Base-by-base conservation (phyloP, 2,888 invertebrate genomes). In the Dilophus febrilis region DNA sequence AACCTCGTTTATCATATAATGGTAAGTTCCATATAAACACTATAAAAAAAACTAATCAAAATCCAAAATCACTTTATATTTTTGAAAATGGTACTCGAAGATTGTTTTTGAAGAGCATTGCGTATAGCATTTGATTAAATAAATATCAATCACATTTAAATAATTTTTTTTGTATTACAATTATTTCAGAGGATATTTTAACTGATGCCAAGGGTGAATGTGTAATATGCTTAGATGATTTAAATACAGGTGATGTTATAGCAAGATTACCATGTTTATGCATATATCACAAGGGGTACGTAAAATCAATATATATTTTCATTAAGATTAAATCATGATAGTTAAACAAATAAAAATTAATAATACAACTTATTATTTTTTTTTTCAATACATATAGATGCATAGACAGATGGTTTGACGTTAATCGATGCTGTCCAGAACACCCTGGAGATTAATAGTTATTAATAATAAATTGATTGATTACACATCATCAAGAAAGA, bases 361-460 rank as follows among this genome's bases (percentile, higher is more conserved):
- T n/a, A n/a, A n/a, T n/a, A n/a, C n/a, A n/a, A n/a, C n/a, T n/a
- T n/a, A 22, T 22, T 22, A 6, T 22, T 22, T 22, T 8, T 8
- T 22, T 8, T 74, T 80, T 37, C 72, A n/a, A n/a, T n/a, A n/a
- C n/a, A n/a, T n/a, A n/a, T n/a, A 95, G 92, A 65, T 97, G 97
- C 72, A 95, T 97, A 70, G 95, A 97, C 71, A 82, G 85, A 68
- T 97, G 97, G 97, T 97, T 97, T 70, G 88, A 92, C 67, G 86
- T 92, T 63, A 97, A 95, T 72, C 81, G 95, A 66, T 90, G 90
- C 57, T 97, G 97, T 71, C 97, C 97, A 40, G 95, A 95, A 67
- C 97, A 97, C 70, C 95, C 97, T 52, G 85, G 87, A 55, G 94
- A 94, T 71, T 91, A 77, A 72, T 66, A 22, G 22, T 22, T 6